Evolutionary conservation across 2,797 vertebrate species (phyloP), one percentile per base, ranked within the genome.

Genomic region (Sphenodon punctatus): DNA sequence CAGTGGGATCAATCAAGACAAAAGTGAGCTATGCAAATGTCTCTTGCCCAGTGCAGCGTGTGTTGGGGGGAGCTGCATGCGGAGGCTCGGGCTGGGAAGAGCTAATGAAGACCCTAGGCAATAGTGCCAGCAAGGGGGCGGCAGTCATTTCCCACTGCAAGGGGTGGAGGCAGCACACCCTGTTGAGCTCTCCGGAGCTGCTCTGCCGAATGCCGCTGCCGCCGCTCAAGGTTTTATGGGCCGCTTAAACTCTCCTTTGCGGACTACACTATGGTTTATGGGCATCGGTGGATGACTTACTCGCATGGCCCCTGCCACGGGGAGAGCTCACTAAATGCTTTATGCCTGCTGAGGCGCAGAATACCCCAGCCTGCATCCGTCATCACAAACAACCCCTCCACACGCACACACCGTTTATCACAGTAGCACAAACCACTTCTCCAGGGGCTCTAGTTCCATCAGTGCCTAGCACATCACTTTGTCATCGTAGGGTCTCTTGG

Each of bases 21-120:
- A 73, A n/a, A 42, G 51, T 49, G 82, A 74, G 63, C 75, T 42
- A 32, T 74, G 82, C 69, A 64, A 78, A 74, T 64, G 64, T 51
- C 48, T 67, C 46, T 80, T 71, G 41, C 61, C 8, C 59, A 14
- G n/a, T 82, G 66, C 70, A 51, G 58, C 59, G 66, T 70, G 59
- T 59, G 45, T 38, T 42, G 49, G 34, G 39, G 66, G 65, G 71
- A 48, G 25, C 25, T 10, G 38, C 49, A 16, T 32, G 30, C 66
- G 64, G n/a, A 13, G n/a, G 25, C 12, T 6, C 25, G 53, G 49
- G 67, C 67, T 20, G 66, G 60, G 68, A 79, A 72, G 72, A 71
- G 67, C 67, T 82, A 82, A 82, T 82, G 65, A 71, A 60, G 80
- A 60, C 80, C 80, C 73, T 49, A 46, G 80, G 53, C 66, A 34